phyloP scores from a whole-genome alignment of 2,888 invertebrate genomes.

The Drosophila cracens region DNA sequence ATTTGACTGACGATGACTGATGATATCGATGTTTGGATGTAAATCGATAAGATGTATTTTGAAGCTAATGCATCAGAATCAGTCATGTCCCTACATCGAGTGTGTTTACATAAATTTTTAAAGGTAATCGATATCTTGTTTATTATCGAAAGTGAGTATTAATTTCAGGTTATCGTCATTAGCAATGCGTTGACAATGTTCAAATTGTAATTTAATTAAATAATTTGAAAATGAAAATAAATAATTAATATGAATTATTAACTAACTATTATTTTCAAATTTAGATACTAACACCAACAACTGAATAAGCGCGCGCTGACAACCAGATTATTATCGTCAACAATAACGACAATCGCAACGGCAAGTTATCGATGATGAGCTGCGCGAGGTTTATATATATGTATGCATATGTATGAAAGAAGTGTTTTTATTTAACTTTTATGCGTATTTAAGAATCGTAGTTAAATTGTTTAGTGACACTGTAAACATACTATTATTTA shows the following conservation, averaged over 20 bases:
- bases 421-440: conserved; percentile 69
- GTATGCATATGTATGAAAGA: conserved; percentile 42
- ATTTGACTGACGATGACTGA: neutral
- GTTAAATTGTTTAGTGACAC: conserved; percentile 13
- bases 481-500: conserved; percentile 32
- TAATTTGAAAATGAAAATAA: neutral
- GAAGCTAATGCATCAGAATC: neutral
- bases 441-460: conserved; percentile 32
- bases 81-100: neutral
- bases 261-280: neutral
- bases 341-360: conserved; percentile 27
- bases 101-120: neutral
- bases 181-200: conserved; percentile 13
- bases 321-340: conserved; percentile 22
- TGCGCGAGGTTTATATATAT: conserved; percentile 39
- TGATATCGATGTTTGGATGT: neutral
- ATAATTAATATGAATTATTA: neutral
- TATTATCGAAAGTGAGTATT: neutral
- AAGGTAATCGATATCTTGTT: neutral
- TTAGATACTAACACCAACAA: neutral
- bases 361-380: conserved; percentile 67
- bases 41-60: neutral
- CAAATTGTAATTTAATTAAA: neutral
- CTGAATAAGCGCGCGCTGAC: conserved; percentile 10
- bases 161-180: neutral